Evolutionary conservation across 2,888 invertebrate species (phyloP), one percentile per base, ranked within the genome.

Genomic region (Cataglyphis altisquamis): DNA sequence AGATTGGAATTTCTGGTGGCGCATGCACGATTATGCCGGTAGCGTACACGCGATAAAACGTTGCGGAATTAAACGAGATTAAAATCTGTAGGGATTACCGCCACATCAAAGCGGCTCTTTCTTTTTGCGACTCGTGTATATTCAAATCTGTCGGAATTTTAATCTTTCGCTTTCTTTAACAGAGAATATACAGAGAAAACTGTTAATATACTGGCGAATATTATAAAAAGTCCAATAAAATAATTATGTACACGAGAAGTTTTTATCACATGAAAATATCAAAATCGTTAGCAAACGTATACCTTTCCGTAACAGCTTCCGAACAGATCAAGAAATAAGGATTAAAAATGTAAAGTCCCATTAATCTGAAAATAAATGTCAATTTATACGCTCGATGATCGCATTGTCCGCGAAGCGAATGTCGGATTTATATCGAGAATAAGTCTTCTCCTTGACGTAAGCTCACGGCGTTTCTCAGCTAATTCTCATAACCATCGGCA

Each of bases 31-130:
- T 80, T 80, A 80, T 80, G 73, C 78, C 73, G 78, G 45, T 25
- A 80, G 78, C 78, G 78, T 80, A n/a, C 48, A 60, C 78, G 78
- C 78, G 78, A 80, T 80, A 80, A 80, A 80, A 80, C 78, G 78
- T 60, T 73, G 45, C 45, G 78, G 78, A 80, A 80, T 80, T 80
- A 80, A 80, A 73, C 73, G 78, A 80, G 78, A 80, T 80, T 80
- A 80, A 80, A 80, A 80, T 80, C 78, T 70, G 73, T 73, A 60
- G 74, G n/a, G 73, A 80, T 80, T 73, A 60, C 78, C 60, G 73
- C 73, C 73, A 72, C 73, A 73, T 80, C 78, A 80, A 80, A 80
- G 73, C 78, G 36, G 45, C 3, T 55, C 25, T 36, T 45, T 73
- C 25, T 80, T 78, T 72, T 80, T 80, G n/a, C 73, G 41, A 21